Evolutionary conservation across 2,797 vertebrate genomes (phyloP), one percentile per base, ranked within the genome.

Genomic region (Anableps anableps): DNA sequence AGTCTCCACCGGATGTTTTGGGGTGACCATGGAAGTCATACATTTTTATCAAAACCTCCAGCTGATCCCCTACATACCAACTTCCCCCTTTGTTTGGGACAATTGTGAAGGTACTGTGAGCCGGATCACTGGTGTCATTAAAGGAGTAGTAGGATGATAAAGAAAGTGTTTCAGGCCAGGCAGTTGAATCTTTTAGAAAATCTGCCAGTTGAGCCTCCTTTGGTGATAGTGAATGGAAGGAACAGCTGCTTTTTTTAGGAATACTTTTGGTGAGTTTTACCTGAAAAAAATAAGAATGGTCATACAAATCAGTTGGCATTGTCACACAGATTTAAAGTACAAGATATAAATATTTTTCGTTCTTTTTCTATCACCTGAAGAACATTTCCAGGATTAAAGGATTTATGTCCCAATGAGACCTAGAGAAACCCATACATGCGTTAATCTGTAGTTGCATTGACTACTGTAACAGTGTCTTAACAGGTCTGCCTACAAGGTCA

Each of bases 1-100:
- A 10, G 17, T 92, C 90, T 48, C 88, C 91, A 7, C 91, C 91
- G 38, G 7, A 77, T 21, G 21, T 82, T 72, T 88, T 92, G 26
- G 77, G 74, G 29, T 3, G 41, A 0, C 86, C 86, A 10, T 38
- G 7, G 74, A 82, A 90, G 60, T 91, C 82, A 11, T 43, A 53
- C 0, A 88, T 83, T 8, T 82, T 10, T 23, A 92, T 80, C 3
- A 80, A 10, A 48, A 87, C 82, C 6, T 88, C 77, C 79, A 92
- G 72, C 43, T 71, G 76, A 53, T 89, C 85, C 7, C 88, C 88
- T n/a, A 83, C 43, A 0, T 45, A 74, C 86, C 89, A 86, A 70
- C 83, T 26, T 43, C 75, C 62, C 0, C 70, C 77, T 73, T 66
- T 23, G 0, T 3, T 82, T 31, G 81, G 76, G 17, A 84, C 74